phyloP scores from a whole-genome alignment of 64 coral and sea anemone genomes.

The Cladopsammia gracilis region DNA sequence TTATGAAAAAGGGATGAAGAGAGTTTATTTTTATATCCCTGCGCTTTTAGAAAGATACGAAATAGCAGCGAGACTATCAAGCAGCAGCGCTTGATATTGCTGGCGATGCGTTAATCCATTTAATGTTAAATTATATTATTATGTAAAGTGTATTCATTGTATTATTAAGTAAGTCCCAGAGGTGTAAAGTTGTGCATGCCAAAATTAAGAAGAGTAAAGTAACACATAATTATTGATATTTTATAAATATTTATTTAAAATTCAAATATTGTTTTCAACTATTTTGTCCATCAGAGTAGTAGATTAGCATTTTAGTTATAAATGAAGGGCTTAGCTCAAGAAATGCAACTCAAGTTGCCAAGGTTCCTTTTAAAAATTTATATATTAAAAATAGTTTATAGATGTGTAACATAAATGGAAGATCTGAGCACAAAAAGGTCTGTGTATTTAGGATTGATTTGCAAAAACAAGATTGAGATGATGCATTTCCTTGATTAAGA shows the following conservation, averaged over 20 bases:
- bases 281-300: constrained; percentile 6
- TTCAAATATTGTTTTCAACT: constrained; percentile 54
- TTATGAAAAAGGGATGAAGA: constrained; percentile 3
- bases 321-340: background rate
- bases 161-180: constrained; percentile 17
- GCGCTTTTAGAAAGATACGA: constrained; percentile 7
- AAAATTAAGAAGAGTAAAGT: constrained; percentile 62
- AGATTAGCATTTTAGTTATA: background rate
- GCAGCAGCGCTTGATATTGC: constrained; percentile 22
- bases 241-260: constrained; percentile 65
- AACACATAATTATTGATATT: constrained; percentile 53
- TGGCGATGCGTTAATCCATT: constrained; percentile 31
- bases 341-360: background rate
- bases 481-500: too few relatives aligned
- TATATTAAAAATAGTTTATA: background rate
- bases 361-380: background rate
- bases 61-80: background rate
- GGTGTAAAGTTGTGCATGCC: constrained; percentile 59
- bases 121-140: constrained; percentile 43
- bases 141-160: constrained; percentile 45
- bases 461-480: too few relatives aligned
- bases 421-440: background rate
- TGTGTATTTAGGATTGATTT: background rate
- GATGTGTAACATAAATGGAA: background rate
- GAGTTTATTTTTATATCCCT: constrained; percentile 59